A percentile compares a stretch with the other conserved stretches of the same genome.
Evolutionary conservation across 2,113 vertebrate species (phyloP).

Genomic region (Gyps fulvus): DNA sequence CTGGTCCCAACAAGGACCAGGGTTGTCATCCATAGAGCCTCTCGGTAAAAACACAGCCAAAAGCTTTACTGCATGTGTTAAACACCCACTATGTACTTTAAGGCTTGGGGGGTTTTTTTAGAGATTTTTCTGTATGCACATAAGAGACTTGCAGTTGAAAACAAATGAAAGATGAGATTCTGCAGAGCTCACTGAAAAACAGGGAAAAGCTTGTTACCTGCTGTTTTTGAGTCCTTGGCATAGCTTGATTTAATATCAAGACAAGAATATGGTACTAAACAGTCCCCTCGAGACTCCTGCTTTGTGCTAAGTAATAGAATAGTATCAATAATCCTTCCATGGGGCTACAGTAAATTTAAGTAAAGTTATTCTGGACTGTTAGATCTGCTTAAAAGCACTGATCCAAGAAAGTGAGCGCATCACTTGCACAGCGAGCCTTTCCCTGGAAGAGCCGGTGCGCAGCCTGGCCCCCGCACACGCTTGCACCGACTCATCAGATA

Average conservation of each 20-base stretch:
- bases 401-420: background rate
- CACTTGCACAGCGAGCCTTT: background rate
- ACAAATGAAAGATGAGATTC: background rate
- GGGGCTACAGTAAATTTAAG: background rate
- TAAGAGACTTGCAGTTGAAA: background rate
- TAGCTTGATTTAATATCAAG: slow-evolving; percentile 23
- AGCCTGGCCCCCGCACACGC: background rate
- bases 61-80: background rate
- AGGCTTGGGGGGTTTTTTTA: background rate
- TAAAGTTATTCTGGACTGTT: background rate
- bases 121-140: background rate
- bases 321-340: slow-evolving; percentile 1
- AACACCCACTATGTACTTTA: background rate
- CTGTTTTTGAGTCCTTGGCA: background rate
- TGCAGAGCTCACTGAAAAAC: background rate
- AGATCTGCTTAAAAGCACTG: background rate
- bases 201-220: slow-evolving; percentile 10
- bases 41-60: background rate
- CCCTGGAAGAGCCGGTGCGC: background rate
- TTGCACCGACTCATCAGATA: no score
- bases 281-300: background rate
- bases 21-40: background rate
- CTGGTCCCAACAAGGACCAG: background rate
- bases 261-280: slow-evolving; percentile 4
- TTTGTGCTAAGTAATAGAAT: slow-evolving; percentile 15